Evolutionary conservation across 2,797 vertebrate genomes (phyloP).

Genomic region (Nyctalus aviator): DNA sequence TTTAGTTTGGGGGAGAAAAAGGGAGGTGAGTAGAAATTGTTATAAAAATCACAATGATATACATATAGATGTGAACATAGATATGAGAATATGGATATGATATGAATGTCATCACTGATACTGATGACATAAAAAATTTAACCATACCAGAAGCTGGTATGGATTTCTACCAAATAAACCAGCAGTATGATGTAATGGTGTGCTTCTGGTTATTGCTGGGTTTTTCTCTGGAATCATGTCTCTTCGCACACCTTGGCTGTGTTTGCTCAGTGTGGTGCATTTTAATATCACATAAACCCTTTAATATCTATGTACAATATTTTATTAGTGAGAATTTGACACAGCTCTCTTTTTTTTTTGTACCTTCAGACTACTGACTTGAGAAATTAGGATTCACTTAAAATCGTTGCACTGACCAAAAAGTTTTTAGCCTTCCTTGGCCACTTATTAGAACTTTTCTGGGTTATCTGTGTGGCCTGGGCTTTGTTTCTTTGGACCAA

Average conservation of each 20-base stretch:
- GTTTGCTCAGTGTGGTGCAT: not conserved
- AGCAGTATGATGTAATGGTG: not conserved
- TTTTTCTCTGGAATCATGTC: not conserved
- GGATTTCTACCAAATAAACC: not conserved
- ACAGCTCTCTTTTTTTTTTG: not conserved
- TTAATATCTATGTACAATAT: not conserved
- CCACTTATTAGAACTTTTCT: not conserved
- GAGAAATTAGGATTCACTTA: not conserved
- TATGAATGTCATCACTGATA: not conserved
- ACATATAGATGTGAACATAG: not conserved
- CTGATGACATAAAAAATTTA: not conserved
- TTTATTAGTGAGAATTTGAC: constrained; percentile 11
- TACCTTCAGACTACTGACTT: not conserved
- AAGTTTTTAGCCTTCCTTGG: not conserved
- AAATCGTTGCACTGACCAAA: not conserved
- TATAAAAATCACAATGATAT: not conserved
- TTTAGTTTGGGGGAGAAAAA: not conserved
- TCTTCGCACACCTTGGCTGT: not conserved
- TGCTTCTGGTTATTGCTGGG: not conserved
- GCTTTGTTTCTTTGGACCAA: not conserved
- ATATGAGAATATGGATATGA: not conserved
- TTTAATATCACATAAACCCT: not conserved
- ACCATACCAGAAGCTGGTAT: not conserved
- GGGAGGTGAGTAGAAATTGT: not conserved
- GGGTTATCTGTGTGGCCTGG: not conserved